Evolutionary conservation across 2,888 invertebrate species (phyloP).

Genomic region (Danaus chrysippus): DNA sequence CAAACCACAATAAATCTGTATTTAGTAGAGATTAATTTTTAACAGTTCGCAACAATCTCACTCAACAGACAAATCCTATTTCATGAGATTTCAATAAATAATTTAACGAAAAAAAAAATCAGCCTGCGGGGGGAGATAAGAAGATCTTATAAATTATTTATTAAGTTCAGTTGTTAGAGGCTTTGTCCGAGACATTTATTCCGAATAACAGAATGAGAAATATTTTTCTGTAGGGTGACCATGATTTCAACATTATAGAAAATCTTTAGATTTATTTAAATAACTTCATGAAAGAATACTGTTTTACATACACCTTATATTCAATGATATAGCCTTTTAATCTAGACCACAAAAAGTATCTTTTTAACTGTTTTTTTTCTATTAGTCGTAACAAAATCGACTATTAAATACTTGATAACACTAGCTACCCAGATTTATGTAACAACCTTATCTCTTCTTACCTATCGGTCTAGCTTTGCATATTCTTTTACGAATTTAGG

Average conservation of each 20-base stretch:
- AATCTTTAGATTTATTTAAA: no score
- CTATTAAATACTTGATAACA: no score
- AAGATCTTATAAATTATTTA: conserved; percentile 58
- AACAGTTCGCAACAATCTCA: conserved; percentile 5
- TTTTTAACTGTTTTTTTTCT: no score
- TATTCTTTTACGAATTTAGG: no score
- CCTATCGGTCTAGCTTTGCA: no score
- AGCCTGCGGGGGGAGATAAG: conserved; percentile 40
- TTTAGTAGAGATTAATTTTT: conserved; percentile 11
- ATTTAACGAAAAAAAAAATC: conserved; percentile 47
- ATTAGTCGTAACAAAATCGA: no score
- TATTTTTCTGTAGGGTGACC: conserved; percentile 26
- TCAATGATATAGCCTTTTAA: no score
- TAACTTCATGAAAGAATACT: no score
- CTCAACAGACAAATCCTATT: conserved; percentile 21
- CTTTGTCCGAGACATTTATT: conserved; percentile 36
- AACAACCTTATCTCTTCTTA: no score
- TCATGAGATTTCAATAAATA: conserved; percentile 44
- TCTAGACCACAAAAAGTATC: no score
- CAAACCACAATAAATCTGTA: conserved; percentile 10
- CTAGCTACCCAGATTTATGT: no score
- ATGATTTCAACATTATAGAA: not conserved
- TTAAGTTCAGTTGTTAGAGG: conserved; percentile 41
- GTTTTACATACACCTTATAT: no score
- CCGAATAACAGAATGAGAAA: conserved; percentile 32